Base-by-base conservation (phyloP, 2,797 vertebrate species). In the Rhyacichthys aspro region DNA sequence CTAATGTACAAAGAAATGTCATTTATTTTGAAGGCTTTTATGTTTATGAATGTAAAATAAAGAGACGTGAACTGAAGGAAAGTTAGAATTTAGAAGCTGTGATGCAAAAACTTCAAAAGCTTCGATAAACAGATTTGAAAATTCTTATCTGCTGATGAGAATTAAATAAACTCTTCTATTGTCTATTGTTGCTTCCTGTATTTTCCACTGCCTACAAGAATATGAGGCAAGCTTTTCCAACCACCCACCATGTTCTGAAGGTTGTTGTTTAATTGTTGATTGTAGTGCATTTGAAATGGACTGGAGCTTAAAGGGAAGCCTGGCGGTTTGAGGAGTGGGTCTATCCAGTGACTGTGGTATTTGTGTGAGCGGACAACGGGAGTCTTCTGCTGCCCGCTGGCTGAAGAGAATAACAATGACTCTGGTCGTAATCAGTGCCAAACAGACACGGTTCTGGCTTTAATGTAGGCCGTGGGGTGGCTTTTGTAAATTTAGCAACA, bases 341-440 rank as follows among this genome's bases (percentile, higher is more conserved):
- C 60, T 41, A 61, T 76, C 70, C 70, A 68, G 64, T 62, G 50
- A 71, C 53, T 1, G 43, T 62, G 75, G 76, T 72, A 78, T 81
- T 80, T 85, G 62, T 75, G 81, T 55, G 63, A 80, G 75, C 34
- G 48, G 64, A 70, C 57, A 53, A 71, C 72, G 63, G 64, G 72
- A 57, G 45, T 74, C 74, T 33, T 32, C 63, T 79, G n/a, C 53
- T 56, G 57, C 69, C n/a, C 57, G 65, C 46, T 0, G 55, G 67
- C 37, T 87, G 76, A 79, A 58, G 58, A 71, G 86, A 90, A 87
- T 83, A 84, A 83, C 73, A 85, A 86, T 76, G 83, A 83, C 64
- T 78, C 33, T 45, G 63, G 61, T n/a, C 67, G 55, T 80, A 83
- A 88, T 85, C 74, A 57, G 49, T 75, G 75, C 53, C 39, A 47